Evolutionary conservation across 2,113 vertebrate species (phyloP), one percentile per base, ranked within the genome.

Genomic region (Chiloscyllium plagiosum): DNA sequence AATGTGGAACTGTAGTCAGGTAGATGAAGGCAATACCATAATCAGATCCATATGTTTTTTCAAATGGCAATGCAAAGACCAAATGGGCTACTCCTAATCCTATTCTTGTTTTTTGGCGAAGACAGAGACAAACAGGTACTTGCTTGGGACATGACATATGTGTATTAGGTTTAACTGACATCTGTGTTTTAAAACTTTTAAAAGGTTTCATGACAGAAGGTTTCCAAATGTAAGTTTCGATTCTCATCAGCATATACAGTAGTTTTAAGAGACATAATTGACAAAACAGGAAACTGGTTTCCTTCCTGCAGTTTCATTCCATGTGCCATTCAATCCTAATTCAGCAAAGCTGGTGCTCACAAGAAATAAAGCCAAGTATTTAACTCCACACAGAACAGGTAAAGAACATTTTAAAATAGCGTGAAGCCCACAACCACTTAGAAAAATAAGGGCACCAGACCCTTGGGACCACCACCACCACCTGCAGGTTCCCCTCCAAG

Each of bases 241-340:
- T 94, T 94, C n/a, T 68, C 42, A 94, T 69, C 65, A 93, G 61
- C 89, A 93, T 61, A 10, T 61, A 52, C 87, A 93, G 56, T n/a
- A 33, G 61, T 15, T n/a, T 93, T 47, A 61, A 90, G 26, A 24
- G 52, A 37, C 61, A 15, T 5, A 68, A 93, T 61, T 15, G 15
- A 61, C 13, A 26, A 52, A 68, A 22, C 61, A 93, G 61, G 65
- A 37, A 93, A 8, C 5, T 17, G 6, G 29, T 61, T 90, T 56
- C 87, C 52, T 90, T 61, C 87, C 52, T 61, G 47, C 22, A 61
- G 87, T 90, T 56, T 61, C 87, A 89, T 56, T 89, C 47, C 26
- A 52, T 22, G 52, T 56, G 42, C 42, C 26, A 29, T 26, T 90
- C 5, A 52, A 90, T 26, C 29, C 61, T 90, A 52, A 61, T 56